Evolutionary conservation across 2,888 invertebrate species (phyloP).

Genomic region (Caenorhabditis afra): DNA sequence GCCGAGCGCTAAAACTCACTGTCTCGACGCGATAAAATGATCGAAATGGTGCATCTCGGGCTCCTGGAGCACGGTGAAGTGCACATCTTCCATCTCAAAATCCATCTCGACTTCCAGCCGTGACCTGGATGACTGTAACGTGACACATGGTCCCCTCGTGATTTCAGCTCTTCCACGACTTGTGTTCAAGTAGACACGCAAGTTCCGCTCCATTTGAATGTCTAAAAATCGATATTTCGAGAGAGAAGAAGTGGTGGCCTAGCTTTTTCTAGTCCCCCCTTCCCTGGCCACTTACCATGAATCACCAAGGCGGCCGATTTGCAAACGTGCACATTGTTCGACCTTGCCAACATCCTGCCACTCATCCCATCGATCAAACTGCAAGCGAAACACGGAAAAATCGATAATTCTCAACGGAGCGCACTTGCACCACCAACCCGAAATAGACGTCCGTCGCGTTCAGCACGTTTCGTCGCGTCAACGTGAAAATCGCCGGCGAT

Average conservation of each 20-base stretch:
- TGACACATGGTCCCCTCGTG: background rate
- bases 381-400: background rate
- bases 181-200: slow-evolving; percentile 34
- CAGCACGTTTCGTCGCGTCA: slow-evolving; percentile 44
- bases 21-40: slow-evolving; percentile 36
- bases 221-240: slow-evolving; percentile 22
- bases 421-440: slow-evolving; percentile 1
- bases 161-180: slow-evolving; percentile 31
- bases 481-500: slow-evolving; percentile 43
- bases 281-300: slow-evolving; percentile 24
- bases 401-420: too few species aligned
- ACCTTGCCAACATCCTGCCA: slow-evolving; percentile 49
- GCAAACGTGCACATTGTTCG: slow-evolving; percentile 43
- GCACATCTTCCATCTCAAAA: slow-evolving; percentile 38
- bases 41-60: slow-evolving; percentile 26
- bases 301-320: slow-evolving; percentile 33
- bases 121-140: background rate
- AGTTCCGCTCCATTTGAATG: slow-evolving; percentile 16
- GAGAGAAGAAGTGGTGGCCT: too few species aligned
- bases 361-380: slow-evolving; percentile 52
- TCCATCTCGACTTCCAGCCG: slow-evolving; percentile 11
- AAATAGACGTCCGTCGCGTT: slow-evolving; percentile 48
- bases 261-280: background rate
- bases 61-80: slow-evolving; percentile 21
- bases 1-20: slow-evolving; percentile 27